Base-by-base conservation (phyloP, 2,113 vertebrate genomes). In the Megatriorchis doriae region DNA sequence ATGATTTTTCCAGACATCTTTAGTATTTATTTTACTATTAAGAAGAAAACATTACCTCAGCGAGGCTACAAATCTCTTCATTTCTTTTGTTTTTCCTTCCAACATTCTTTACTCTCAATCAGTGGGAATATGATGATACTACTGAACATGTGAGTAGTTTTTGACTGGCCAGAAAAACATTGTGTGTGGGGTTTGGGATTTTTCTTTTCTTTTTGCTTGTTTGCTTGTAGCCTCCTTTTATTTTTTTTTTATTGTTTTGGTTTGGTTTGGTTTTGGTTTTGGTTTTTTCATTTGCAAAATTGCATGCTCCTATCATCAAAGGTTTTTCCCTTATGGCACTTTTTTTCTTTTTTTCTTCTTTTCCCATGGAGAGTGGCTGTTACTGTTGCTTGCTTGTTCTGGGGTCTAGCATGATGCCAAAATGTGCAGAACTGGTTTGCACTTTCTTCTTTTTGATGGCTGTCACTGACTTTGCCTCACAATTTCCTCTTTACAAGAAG, bases 51-150 rank as follows among this genome's bases (percentile, higher is more conserved):
- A 48, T 74, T 96, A 79, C 78, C 62, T 97, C 86, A 86, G 52
- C 40, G 50, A 90, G 95, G 71, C 93, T 97, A 93, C 77, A 98
- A 94, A 96, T 96, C 21, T 98, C 87, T 96, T 98, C 55, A 96
- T 98, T 98, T 94, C 83, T 98, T 98, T 98, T 97, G 85, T 98
- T 98, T 98, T 98, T 98, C 86, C 98, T 95, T 96, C 95, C 78
- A 80, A 97, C 90, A 90, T 97, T 95, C 92, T 97, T 98, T 97
- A 97, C 96, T 98, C 91, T 98, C 93, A 98, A 98, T 99, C 98
- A 99, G 99, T 99, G 99, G 99, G 99, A 99, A 98, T 99, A 99
- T 98, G 99, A 99, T 99, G 99, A 99, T 98, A 98, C 99, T 98
- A 97, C 99, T 97, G 99, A 99, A 98, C 99, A 99, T 98, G 99